A percentile compares a stretch with the other conserved stretches of the same genome.
Evolutionary conservation across 2,797 vertebrate genomes (phyloP).

Genomic region (Mormyrops attenuatus): DNA sequence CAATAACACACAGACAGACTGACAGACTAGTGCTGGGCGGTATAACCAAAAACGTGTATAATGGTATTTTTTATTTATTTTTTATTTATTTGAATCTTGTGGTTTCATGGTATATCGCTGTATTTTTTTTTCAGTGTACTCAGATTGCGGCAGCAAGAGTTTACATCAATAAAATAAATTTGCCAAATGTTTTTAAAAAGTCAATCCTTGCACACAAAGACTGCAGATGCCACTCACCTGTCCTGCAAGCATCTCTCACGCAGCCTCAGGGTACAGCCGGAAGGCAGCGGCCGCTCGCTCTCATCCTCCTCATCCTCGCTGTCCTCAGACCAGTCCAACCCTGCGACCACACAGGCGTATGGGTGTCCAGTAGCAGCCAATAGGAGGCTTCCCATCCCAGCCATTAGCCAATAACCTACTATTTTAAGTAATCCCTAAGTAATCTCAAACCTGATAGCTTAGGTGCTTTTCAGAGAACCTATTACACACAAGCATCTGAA

Average conservation of each 20-base stretch:
- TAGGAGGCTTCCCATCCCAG: neutral
- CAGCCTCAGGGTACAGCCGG: constrained; percentile 77
- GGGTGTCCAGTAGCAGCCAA: neutral
- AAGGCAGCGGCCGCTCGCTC: constrained; percentile 71
- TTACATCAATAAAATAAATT: neutral
- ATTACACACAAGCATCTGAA: neutral
- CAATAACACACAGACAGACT: neutral
- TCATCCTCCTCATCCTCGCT: constrained; percentile 82
- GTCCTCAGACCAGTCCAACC: constrained; percentile 98
- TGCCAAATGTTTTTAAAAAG: neutral
- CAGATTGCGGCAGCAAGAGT: neutral
- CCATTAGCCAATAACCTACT: neutral
- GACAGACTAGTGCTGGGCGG: neutral
- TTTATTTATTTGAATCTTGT: neutral
- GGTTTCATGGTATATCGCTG: neutral
- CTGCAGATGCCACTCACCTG: constrained; percentile 49
- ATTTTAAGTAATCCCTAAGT: neutral
- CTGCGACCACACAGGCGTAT: constrained; percentile 49
- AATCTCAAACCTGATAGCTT: neutral
- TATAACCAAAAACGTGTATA: neutral
- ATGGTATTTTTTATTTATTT: neutral
- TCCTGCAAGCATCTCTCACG: constrained; percentile 69
- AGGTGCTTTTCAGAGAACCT: too few species aligned
- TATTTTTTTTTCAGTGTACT: neutral
- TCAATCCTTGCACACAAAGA: neutral